Percentiles rank a stretch among this genome's conserved stretches.
Evolutionary conservation across 2,113 vertebrate genomes (phyloP).

Genomic region (Neopipo cinnamomea): DNA sequence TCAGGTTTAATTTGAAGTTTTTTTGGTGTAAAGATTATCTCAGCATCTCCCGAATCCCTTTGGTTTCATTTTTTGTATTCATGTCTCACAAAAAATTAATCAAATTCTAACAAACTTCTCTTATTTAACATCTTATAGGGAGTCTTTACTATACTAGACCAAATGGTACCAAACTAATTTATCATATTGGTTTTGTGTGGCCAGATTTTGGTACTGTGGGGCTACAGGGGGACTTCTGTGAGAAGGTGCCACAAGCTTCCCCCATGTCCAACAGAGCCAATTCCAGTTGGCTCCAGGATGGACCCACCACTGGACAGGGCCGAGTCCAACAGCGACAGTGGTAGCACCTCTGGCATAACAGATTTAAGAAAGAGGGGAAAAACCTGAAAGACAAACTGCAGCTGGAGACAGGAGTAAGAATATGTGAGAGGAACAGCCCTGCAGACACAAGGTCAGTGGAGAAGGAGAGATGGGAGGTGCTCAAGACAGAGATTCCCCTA

Average conservation of each 20-base stretch:
- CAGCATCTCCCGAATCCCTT: background rate
- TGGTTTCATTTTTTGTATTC: background rate
- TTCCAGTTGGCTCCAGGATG: accelerated
- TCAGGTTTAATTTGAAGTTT: background rate
- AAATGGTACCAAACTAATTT: background rate
- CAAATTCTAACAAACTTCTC: background rate
- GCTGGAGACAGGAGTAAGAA: background rate
- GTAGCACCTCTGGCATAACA: too few relatives aligned
- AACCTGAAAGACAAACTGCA: background rate
- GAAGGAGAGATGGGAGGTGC: background rate
- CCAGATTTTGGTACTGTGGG: background rate
- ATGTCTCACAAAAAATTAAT: background rate
- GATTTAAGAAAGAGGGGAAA: background rate
- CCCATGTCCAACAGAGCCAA: background rate
- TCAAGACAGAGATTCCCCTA: background rate
- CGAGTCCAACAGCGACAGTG: accelerated
- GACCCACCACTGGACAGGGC: accelerated
- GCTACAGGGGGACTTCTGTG: background rate
- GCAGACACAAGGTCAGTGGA: background rate
- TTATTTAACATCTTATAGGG: background rate
- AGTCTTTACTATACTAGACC: background rate
- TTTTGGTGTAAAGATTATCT: background rate
- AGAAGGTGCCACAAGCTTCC: background rate
- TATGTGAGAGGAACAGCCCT: background rate
- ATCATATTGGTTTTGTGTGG: background rate